Evolutionary conservation across 53 echinoderm and acorn worm genomes (phyloP).

Genomic region (Hippasteria phrygiana): DNA sequence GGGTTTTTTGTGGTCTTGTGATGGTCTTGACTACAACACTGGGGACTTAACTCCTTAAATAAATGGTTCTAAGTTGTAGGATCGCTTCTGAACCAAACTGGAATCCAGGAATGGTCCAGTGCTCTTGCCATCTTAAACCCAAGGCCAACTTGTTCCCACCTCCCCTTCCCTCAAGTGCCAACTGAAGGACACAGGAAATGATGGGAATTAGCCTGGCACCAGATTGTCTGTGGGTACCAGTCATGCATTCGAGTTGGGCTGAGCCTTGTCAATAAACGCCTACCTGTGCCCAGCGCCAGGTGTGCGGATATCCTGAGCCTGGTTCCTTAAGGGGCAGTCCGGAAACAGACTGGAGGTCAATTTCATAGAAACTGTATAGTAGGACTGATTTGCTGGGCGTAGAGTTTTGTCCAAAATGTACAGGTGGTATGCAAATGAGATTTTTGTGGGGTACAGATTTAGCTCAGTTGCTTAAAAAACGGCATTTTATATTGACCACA

Average conservation of each 20-base stretch:
- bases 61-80: too few species aligned
- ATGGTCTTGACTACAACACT: too few species aligned
- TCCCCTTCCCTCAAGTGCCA: not conserved
- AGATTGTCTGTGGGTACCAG: conserved; percentile 2
- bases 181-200: conserved; percentile 13
- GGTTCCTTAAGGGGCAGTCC: not conserved
- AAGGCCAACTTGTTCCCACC: conserved; percentile 4
- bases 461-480: too few species aligned
- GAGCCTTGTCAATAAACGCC: not conserved
- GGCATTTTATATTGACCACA: too few species aligned
- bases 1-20: too few species aligned
- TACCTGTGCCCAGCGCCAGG: conserved; percentile 2
- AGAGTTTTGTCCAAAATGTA: too few species aligned
- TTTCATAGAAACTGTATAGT: not conserved
- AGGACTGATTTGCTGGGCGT: not conserved
- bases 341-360: not conserved
- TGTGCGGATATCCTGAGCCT: conserved; percentile 13
- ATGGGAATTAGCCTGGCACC: conserved; percentile 41
- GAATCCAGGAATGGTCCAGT: not conserved
- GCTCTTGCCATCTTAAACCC: not conserved
- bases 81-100: not conserved
- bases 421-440: too few species aligned
- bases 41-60: too few species aligned
- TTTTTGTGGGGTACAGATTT: too few species aligned
- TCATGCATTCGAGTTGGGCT: not conserved